Percentiles rank a stretch among this genome's conserved stretches.
Evolutionary conservation across 2,113 vertebrate genomes (phyloP).

Genomic region (Xiphophorus hellerii): DNA sequence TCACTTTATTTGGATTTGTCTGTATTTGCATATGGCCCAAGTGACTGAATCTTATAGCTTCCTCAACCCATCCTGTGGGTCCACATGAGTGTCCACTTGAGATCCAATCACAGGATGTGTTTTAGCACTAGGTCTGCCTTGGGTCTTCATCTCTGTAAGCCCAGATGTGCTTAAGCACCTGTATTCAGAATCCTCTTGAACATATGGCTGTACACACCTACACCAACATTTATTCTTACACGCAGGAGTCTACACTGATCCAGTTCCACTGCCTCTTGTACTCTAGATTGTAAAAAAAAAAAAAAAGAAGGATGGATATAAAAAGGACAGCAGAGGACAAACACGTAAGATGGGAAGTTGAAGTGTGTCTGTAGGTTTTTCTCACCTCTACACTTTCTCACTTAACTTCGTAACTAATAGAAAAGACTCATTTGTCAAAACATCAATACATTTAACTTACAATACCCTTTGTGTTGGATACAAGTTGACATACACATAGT

Average conservation of each 20-base stretch:
- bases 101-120: neutral
- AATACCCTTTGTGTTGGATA: conserved; percentile 33
- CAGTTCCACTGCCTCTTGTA: conserved; percentile 60
- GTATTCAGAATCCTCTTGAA: conserved; percentile 48
- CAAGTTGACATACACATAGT: too few species aligned
- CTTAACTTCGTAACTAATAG: conserved; percentile 13
- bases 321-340: neutral
- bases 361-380: conserved; percentile 62
- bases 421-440: conserved; percentile 60
- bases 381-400: conserved; percentile 3
- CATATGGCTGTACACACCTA: conserved; percentile 5
- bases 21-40: neutral
- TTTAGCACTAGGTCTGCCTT: neutral
- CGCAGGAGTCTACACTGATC: conserved; percentile 43
- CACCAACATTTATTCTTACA: neutral
- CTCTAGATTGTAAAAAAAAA: conserved; percentile 55
- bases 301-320: neutral
- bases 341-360: conserved; percentile 53
- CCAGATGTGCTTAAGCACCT: conserved; percentile 65
- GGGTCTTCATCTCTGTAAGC: conserved; percentile 43
- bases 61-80: neutral
- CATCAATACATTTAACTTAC: conserved; percentile 58
- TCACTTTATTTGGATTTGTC: neutral
- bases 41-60: neutral
- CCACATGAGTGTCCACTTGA: conserved; percentile 5